Percentiles rank a stretch among this genome's conserved stretches.
Conservation (phyloP, 2,113 vertebrate species). For the Cebidichthys violaceus region DNA sequence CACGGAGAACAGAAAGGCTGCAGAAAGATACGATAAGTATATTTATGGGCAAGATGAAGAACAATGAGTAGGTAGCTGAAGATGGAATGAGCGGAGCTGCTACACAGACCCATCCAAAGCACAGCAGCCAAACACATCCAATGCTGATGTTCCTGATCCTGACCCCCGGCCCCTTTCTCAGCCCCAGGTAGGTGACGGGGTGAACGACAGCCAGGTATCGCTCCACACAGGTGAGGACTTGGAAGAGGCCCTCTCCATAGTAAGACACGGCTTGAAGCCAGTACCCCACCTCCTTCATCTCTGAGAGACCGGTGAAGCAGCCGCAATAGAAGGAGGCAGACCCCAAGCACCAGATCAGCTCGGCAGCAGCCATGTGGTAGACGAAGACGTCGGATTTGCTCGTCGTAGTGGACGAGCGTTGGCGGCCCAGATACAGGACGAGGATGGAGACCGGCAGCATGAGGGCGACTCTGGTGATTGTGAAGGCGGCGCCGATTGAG, state of each 20-base stretch:
- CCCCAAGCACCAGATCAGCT: conserved; percentile 15
- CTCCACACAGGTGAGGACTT: conserved; percentile 43
- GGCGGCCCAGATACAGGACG: neutral
- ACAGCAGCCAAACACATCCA: conserved; percentile 31
- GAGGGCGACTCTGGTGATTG: neutral
- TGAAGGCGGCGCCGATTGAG: neutral
- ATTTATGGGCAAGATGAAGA: fast-evolving
- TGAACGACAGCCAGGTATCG: conserved; percentile 55
- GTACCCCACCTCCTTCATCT: fast-evolving
- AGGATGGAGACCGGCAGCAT: neutral
- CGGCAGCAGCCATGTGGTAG: conserved; percentile 15
- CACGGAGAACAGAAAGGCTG: conserved; percentile 26
- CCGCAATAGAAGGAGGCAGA: fast-evolving
- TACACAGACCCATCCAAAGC: neutral
- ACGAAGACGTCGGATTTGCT: conserved; percentile 38
- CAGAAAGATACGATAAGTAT: neutral
- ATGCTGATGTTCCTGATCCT: conserved; percentile 25
- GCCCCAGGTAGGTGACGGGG: conserved; percentile 39
- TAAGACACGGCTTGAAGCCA: fast-evolving
- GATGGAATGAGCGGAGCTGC: fast-evolving
- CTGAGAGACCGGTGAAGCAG: fast-evolving
- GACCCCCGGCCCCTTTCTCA: neutral
- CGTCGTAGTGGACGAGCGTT: neutral
- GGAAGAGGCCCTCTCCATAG: neutral
- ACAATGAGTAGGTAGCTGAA: fast-evolving